phyloP scores from a whole-genome alignment of 2,113 vertebrate genomes.

The Tetrao urogallus region DNA sequence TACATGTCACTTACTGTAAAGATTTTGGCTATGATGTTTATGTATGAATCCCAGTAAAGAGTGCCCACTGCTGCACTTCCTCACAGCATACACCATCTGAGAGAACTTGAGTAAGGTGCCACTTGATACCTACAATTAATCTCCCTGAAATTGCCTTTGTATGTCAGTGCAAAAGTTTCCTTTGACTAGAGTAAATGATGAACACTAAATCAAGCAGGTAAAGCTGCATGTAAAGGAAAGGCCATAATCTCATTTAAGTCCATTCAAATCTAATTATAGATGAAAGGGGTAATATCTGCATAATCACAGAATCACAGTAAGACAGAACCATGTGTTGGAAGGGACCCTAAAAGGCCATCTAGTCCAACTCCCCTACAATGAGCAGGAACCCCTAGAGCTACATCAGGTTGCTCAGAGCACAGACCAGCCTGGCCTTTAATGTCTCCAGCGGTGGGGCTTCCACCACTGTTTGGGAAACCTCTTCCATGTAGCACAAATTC shows the following conservation, averaged over 20 bases:
- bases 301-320: neutral
- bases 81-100: neutral
- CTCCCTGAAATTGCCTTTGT: neutral
- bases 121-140: neutral
- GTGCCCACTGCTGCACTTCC: neutral
- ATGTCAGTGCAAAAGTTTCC: neutral
- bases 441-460: neutral
- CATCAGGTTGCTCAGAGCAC: neutral
- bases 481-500: neutral
- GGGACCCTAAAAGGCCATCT: neutral
- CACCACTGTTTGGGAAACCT: neutral
- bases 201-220: neutral
- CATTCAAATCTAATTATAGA: neutral
- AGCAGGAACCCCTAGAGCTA: neutral
- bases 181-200: neutral
- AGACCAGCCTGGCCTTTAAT: neutral
- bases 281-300: neutral
- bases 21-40: neutral
- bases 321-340: neutral
- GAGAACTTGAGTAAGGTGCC: neutral
- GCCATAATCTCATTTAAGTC: neutral
- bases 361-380: neutral
- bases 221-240: neutral
- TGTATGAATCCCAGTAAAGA: fast-evolving
- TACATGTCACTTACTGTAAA: neutral